Percentiles rank a stretch among this genome's conserved stretches.
Conservation (phyloP, 2,797 vertebrate genomes). For the Danio jaintianensis region DNA sequence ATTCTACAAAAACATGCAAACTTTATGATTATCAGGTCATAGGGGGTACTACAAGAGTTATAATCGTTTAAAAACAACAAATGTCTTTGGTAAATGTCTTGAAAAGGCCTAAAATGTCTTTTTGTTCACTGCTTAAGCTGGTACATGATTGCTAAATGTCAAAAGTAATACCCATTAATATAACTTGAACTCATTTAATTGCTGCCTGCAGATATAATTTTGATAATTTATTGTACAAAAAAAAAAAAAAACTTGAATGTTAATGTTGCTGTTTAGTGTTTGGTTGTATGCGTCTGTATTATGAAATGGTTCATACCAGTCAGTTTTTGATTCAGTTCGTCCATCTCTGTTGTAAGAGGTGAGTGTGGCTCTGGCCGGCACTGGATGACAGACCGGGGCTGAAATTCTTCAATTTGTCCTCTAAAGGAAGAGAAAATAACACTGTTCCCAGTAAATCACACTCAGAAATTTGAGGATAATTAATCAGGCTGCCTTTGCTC, state of each 20-base stretch:
- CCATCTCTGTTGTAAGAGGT: constrained; percentile 30
- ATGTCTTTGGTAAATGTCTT: no score
- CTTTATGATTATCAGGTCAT: no score
- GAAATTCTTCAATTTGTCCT: constrained; percentile 55
- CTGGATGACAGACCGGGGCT: constrained; percentile 16
- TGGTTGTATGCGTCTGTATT: background rate
- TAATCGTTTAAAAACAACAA: no score
- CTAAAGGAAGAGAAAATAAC: constrained; percentile 49
- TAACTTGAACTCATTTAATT: no score
- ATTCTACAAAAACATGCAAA: no score
- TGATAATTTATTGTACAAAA: background rate
- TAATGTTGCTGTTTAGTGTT: background rate
- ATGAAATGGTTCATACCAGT: constrained; percentile 57
- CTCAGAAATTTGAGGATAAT: constrained; percentile 12
- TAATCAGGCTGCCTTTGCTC: constrained; percentile 22
- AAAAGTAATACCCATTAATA: no score
- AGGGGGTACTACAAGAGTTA: no score
- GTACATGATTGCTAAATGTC: no score
- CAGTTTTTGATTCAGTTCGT: constrained; percentile 54
- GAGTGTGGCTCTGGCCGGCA: background rate
- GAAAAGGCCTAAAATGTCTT: no score
- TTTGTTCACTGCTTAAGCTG: no score
- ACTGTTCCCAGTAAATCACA: constrained; percentile 16
- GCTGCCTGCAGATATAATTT: background rate
- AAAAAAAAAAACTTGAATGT: background rate